These are phyloP conservation scores for Conchocele bisecta DNA, from an alignment of 2,888 invertebrate species.

Conservation along the genomic window DNA sequence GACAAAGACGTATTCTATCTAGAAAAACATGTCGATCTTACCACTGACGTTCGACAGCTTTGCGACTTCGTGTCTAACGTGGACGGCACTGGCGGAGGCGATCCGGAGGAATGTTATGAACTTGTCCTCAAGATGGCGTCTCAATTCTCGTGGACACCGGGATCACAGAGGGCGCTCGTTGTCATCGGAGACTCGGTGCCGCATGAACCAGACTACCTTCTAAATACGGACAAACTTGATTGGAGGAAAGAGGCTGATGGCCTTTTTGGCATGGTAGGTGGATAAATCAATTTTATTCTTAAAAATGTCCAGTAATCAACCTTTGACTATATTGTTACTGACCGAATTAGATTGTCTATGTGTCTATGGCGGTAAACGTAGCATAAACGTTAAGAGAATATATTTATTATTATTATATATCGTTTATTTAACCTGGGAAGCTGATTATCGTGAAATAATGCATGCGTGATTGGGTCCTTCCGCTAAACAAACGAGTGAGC, in stretches of 20 bases:
- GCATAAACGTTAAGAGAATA: too few relatives aligned
- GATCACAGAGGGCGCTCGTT: conserved; percentile 73
- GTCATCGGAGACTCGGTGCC: conserved; percentile 79
- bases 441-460: too few relatives aligned
- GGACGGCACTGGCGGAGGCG: conserved; percentile 76
- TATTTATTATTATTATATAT: too few relatives aligned
- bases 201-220: conserved; percentile 68
- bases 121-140: conserved; percentile 71
- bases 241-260: conserved; percentile 71
- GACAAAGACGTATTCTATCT: conserved; percentile 74
- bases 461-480: too few relatives aligned
- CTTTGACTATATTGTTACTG: too few relatives aligned
- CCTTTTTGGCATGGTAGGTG: conserved; percentile 48
- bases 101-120: conserved; percentile 79
- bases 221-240: conserved; percentile 70
- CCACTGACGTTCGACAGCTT: conserved; percentile 67
- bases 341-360: too few relatives aligned
- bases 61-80: conserved; percentile 70
- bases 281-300: too few relatives aligned
- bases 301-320: too few relatives aligned
- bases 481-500: too few relatives aligned
- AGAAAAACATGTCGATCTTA: conserved; percentile 74
- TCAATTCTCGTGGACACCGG: conserved; percentile 69
- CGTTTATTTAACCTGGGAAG: too few relatives aligned
- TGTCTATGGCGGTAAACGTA: too few relatives aligned